A percentile compares a stretch with the other conserved stretches of the same genome.
phyloP scores from a whole-genome alignment of 2,113 vertebrate genomes.

The Microcebus lehilahytsara region DNA sequence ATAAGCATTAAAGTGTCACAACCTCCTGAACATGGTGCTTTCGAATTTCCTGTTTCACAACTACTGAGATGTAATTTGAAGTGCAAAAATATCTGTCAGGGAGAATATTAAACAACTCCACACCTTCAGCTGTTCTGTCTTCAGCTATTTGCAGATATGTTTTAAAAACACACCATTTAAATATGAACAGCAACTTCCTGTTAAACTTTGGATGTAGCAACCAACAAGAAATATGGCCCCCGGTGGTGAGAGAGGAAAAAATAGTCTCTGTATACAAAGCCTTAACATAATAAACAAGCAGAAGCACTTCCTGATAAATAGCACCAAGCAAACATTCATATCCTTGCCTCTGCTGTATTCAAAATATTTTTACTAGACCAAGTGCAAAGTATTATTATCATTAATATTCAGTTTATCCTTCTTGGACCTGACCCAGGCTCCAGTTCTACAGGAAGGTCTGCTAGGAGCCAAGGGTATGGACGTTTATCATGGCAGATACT shows the following conservation, averaged over 20 bases:
- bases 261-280: constrained; percentile 67
- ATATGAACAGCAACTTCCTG: constrained; percentile 55
- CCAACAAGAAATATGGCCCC: constrained; percentile 47
- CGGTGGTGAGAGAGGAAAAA: constrained; percentile 34
- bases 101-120: constrained; percentile 15
- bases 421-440: not conserved
- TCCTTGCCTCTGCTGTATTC: constrained; percentile 59
- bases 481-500: not conserved
- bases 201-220: constrained; percentile 29
- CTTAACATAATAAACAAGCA: constrained; percentile 69
- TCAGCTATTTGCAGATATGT: constrained; percentile 18
- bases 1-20: not conserved
- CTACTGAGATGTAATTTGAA: constrained; percentile 28
- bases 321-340: constrained; percentile 59
- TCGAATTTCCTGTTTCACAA: constrained; percentile 28
- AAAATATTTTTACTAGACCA: constrained; percentile 75
- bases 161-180: constrained; percentile 58
- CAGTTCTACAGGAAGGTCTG: constrained; percentile 9
- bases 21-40: not conserved
- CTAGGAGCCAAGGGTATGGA: constrained; percentile 12
- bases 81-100: constrained; percentile 30
- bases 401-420: constrained; percentile 68
- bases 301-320: constrained; percentile 67
- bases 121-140: constrained; percentile 28
- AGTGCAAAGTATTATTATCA: constrained; percentile 68